phyloP scores from a whole-genome alignment of 2,888 invertebrate genomes.

The Entomobrya proxima region DNA sequence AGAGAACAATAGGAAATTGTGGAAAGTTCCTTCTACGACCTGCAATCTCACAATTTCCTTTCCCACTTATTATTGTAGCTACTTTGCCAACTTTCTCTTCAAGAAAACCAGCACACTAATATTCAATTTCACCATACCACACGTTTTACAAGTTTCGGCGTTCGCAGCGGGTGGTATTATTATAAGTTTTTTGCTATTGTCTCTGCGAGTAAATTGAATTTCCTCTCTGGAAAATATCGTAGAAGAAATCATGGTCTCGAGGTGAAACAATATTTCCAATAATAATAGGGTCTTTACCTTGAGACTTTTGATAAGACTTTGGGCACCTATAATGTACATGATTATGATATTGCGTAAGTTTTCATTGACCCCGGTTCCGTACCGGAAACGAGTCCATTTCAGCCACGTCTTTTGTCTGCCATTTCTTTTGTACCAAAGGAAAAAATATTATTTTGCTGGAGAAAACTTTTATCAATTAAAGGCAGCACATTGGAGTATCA shows the following conservation, averaged over 20 bases:
- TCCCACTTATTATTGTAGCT: background rate
- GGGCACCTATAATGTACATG: background rate
- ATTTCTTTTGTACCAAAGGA: background rate
- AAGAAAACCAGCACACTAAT: background rate
- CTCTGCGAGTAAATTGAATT: slow-evolving; percentile 12
- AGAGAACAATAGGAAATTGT: slow-evolving; percentile 8
- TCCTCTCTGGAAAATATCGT: slow-evolving; percentile 11
- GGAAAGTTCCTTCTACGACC: background rate
- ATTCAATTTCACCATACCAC: background rate
- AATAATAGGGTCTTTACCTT: background rate
- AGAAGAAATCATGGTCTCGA: background rate
- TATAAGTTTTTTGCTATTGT: slow-evolving; percentile 8
- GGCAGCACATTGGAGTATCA: background rate
- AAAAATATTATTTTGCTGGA: background rate
- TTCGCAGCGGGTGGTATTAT: slow-evolving; percentile 4
- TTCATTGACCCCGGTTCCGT: background rate
- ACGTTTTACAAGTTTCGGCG: background rate
- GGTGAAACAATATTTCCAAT: background rate
- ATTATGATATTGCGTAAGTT: background rate
- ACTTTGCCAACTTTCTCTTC: background rate
- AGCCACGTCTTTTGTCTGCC: background rate
- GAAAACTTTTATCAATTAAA: slow-evolving; percentile 39
- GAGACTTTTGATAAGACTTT: background rate
- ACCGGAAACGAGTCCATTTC: slow-evolving; percentile 12
- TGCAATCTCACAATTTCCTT: background rate